A percentile compares a stretch with the other conserved stretches of the same genome.
These are phyloP conservation scores for Drosophila sproati DNA, from an alignment of 1,140 invertebrate genomes.

Conservation along the genomic window DNA sequence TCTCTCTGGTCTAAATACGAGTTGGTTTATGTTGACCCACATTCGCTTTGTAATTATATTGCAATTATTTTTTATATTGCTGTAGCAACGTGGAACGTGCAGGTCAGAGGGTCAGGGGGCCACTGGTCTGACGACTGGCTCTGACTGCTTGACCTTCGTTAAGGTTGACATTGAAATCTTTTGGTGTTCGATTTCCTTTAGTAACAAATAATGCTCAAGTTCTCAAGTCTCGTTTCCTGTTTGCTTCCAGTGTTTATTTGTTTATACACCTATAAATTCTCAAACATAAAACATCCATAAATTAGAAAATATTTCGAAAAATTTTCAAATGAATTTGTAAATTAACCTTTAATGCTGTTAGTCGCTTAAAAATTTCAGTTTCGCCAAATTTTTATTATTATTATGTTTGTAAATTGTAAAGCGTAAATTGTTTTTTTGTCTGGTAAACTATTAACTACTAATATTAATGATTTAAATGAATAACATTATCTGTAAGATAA, in stretches of 20 bases:
- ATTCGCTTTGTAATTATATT: constrained; percentile 48
- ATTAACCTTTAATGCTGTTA: too few species aligned
- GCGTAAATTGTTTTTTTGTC: too few species aligned
- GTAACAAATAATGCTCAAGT: constrained; percentile 16
- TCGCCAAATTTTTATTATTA: too few species aligned
- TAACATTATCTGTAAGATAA: too few species aligned
- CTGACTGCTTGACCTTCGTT: constrained; percentile 36
- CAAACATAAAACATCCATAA: too few species aligned
- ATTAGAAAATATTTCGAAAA: too few species aligned
- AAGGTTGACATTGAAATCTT: constrained; percentile 51
- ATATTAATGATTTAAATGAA: too few species aligned
- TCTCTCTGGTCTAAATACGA: constrained; percentile 3
- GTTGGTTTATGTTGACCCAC: constrained; percentile 46
- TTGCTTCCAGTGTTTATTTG: not conserved
- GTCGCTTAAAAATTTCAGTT: too few species aligned
- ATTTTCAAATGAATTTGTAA: too few species aligned
- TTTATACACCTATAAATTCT: too few species aligned
- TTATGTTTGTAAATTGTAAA: too few species aligned
- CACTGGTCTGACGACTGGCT: not conserved
- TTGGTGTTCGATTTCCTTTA: constrained; percentile 18
- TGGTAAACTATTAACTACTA: too few species aligned
- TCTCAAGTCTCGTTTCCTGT: constrained; percentile 1
- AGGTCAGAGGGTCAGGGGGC: constrained; percentile 14
- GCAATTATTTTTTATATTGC: constrained; percentile 43
- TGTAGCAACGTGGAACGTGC: constrained; percentile 9